phyloP scores from a whole-genome alignment of 2,888 invertebrate species.

The Morpho helenor region DNA sequence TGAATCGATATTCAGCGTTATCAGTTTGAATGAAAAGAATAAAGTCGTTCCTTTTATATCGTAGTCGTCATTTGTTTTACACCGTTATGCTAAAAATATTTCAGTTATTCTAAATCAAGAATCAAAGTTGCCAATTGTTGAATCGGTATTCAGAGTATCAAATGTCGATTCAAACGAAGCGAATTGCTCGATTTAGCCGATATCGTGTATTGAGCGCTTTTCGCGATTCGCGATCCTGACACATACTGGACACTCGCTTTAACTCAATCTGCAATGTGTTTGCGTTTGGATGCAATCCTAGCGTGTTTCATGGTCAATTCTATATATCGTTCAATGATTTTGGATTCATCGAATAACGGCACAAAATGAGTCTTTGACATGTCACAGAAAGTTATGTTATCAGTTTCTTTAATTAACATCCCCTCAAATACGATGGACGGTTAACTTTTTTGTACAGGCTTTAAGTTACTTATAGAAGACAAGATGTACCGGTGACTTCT shows the following conservation, averaged over 20 bases:
- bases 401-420: too few relatives aligned
- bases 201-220: slow-evolving; percentile 40
- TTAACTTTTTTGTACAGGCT: too few relatives aligned
- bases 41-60: too few relatives aligned
- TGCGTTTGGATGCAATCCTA: slow-evolving; percentile 45
- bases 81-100: slow-evolving; percentile 30
- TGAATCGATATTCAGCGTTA: too few relatives aligned
- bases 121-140: slow-evolving; percentile 30
- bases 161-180: slow-evolving; percentile 36
- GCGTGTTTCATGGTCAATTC: slow-evolving; percentile 34
- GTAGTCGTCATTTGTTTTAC: background rate
- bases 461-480: too few relatives aligned
- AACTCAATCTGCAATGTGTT: slow-evolving; percentile 53
- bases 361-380: too few relatives aligned
- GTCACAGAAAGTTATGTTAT: too few relatives aligned
- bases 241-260: slow-evolving; percentile 27
- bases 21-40: too few relatives aligned
- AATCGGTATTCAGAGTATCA: slow-evolving; percentile 30
- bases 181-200: slow-evolving; percentile 52
- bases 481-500: too few relatives aligned
- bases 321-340: slow-evolving; percentile 31
- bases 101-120: slow-evolving; percentile 32
- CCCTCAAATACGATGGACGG: too few relatives aligned
- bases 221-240: slow-evolving; percentile 34
- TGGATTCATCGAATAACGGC: slow-evolving; percentile 20